Evolutionary conservation across 2,888 invertebrate species (phyloP).

Genomic region (Dasypolia templi): DNA sequence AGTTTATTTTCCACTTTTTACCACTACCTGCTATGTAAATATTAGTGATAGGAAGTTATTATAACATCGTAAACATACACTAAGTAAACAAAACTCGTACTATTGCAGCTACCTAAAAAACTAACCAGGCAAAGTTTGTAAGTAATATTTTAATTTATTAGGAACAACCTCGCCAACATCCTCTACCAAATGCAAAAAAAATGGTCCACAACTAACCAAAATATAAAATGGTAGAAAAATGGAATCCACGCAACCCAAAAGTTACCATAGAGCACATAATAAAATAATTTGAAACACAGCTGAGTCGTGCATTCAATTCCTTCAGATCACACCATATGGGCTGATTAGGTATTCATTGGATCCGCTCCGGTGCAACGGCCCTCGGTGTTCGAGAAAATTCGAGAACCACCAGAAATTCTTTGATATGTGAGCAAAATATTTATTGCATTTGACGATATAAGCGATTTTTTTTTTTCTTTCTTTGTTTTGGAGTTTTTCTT

Average conservation of each 20-base stretch:
- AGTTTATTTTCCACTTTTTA: too few species aligned
- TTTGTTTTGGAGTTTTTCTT: neutral
- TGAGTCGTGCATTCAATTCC: slow-evolving; percentile 54
- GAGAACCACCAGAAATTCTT: slow-evolving; percentile 46
- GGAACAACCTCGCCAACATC: too few species aligned
- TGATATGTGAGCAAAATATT: slow-evolving; percentile 51
- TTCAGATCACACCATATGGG: slow-evolving; percentile 58
- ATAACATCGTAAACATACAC: too few species aligned
- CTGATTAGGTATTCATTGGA: slow-evolving; percentile 68
- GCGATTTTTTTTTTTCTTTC: neutral
- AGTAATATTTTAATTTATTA: too few species aligned
- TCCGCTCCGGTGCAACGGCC: slow-evolving; percentile 52
- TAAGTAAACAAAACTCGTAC: too few species aligned
- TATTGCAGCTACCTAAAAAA: too few species aligned
- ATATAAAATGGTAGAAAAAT: too few species aligned
- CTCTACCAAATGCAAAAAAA: too few species aligned
- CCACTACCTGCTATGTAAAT: too few species aligned
- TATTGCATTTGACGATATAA: slow-evolving; percentile 46
- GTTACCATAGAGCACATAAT: slow-evolving; percentile 26
- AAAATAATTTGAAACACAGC: slow-evolving; percentile 51
- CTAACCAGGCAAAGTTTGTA: too few species aligned
- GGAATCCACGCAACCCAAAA: neutral
- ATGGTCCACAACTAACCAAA: too few species aligned
- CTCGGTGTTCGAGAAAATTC: slow-evolving; percentile 48
- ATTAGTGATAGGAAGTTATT: too few species aligned